Evolutionary conservation across 1,140 invertebrate genomes (phyloP).

Genomic region (Zaprionus ornatus): DNA sequence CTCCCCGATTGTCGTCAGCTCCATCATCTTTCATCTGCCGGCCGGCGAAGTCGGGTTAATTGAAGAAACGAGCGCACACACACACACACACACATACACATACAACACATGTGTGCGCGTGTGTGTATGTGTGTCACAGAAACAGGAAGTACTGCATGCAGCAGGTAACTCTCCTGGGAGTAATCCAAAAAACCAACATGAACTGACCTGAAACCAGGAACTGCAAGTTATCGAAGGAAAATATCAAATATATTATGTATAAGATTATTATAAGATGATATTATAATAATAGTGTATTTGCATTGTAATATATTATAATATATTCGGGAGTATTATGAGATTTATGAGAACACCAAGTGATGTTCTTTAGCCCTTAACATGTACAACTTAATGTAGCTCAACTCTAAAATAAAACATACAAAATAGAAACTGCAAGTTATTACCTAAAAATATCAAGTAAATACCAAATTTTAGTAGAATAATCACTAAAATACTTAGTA

Average conservation of each 20-base stretch:
- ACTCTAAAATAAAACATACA: no score
- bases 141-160: slow-evolving; percentile 5
- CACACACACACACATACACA: not conserved
- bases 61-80: not conserved
- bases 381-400: no score
- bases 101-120: not conserved
- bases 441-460: no score
- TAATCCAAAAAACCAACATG: not conserved
- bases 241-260: not conserved
- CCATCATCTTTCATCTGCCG: slow-evolving; percentile 27
- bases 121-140: not conserved
- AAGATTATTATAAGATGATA: not conserved
- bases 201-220: not conserved
- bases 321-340: no score
- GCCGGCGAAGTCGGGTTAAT: slow-evolving; percentile 6
- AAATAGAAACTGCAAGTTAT: no score
- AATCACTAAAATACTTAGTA: no score
- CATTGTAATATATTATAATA: no score
- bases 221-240: not conserved
- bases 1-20: slow-evolving; percentile 27
- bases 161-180: not conserved
- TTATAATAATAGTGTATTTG: no score
- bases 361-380: no score
- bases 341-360: no score
- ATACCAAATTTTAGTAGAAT: no score